Evolutionary conservation across 2,113 vertebrate species (phyloP), one percentile per base, ranked within the genome.

Genomic region (Phyllostomus discolor): DNA sequence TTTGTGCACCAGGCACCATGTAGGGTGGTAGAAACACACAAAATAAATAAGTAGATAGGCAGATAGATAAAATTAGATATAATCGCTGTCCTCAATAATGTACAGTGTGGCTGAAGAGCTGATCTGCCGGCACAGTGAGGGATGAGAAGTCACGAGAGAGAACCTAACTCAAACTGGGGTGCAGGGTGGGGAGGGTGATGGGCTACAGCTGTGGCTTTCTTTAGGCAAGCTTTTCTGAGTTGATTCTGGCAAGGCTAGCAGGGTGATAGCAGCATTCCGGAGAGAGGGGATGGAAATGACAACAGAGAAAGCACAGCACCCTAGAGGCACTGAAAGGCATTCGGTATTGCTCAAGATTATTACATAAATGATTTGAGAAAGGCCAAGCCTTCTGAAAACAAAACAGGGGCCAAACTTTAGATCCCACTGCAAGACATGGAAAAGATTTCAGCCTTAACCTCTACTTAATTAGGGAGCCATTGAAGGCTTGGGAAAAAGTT

Each of bases 101-200:
- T 66, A 33, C 11, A 52, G 4, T 85, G 41, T 43, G n/a, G 38
- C 33, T 10, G 15, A 38, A 20, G 6, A 81, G 17, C 26, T 14
- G 7, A 75, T 38, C 7, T 11, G 46, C 7, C 15, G 4, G 20
- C 12, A 41, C 24, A 80, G 7, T 26, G 38, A 76, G 28, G 12
- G 10, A n/a, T 8, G 26, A 85, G 33, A 67, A 48, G 7, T 50
- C 48, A 26, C 0, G 10, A 35, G 11, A 28, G 46, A 38, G 16
- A 82, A 41, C 3, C 20, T 46, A 26, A 19, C 38, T 57, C 19
- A 66, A 41, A 14, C 4, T 43, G 19, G 16, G 67, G 2, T 28
- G 0, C 1, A 1, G 11, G 22, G 10, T 12, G 14, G 24, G 48
- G 10, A 35, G 12, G 38, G 10, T 5, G 15, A 54, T 2, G 9